Base-by-base conservation (phyloP, 2,113 vertebrate genomes). In the Calyptomena viridis region DNA sequence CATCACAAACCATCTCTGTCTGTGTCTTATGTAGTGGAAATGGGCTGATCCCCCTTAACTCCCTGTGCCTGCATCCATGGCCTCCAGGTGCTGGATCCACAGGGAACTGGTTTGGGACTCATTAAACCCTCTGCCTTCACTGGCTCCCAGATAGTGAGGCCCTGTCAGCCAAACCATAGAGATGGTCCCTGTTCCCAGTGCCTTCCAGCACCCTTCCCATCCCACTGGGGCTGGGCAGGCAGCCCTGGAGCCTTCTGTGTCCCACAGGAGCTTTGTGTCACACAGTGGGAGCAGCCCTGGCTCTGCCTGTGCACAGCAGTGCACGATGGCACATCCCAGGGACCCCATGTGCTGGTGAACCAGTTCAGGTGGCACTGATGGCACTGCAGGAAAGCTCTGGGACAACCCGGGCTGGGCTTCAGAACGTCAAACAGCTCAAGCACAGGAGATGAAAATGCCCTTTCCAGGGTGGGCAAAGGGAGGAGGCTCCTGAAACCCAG, bases 31-130 rank as follows among this genome's bases (percentile, higher is more conserved):
- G 33, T 4, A 56, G 46, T 35, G 56, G 89, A 60, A 79, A 91
- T 2, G 8, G 33, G 22, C 47, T 58, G 62, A 93, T 25, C 73
- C 64, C 42, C 14, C 74, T 7, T 8, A 0, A 52, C 42, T 71
- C 40, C 63, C 78, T 5, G 30, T 1, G 30, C 76, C 79, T 8
- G 8, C 58, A 58, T 3, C 63, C 2, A 1, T 2, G 4, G 30
- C 33, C 75, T 56, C n/a, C 42, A 8, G 0, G 56, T 0, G 0
- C 55, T 21, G 72, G 4, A 50, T 2, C 0, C 1, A 14, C n/a
- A 69, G 17, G 4, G 21, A 33, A 6, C 37, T 75, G 39, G 0
- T 13, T 0, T 3, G 60, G 58, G 60, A 19, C 35, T 78, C 60
- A 1, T 23, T 1, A 30, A 75, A 40, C 2, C 9, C 18, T 21